phyloP scores from a whole-genome alignment of 2,113 vertebrate genomes.

The Neopipo cinnamomea region DNA sequence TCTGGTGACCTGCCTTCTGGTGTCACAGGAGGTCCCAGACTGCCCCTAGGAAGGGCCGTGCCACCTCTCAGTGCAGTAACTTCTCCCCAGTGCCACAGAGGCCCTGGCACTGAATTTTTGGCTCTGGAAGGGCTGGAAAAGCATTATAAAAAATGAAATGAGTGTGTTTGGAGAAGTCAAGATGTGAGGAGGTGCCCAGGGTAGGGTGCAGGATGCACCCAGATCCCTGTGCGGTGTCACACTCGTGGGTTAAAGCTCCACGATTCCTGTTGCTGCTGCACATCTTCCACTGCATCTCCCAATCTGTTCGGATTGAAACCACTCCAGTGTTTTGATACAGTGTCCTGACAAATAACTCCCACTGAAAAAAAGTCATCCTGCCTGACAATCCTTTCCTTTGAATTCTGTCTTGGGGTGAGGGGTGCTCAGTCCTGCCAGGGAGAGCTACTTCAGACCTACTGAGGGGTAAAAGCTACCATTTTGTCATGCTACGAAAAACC shows the following conservation, averaged over 20 bases:
- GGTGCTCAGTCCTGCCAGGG: neutral
- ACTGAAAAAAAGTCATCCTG: neutral
- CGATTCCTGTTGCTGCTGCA: accelerated
- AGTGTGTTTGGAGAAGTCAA: neutral
- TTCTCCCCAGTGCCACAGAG: neutral
- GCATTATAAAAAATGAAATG: neutral
- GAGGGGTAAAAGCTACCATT: neutral
- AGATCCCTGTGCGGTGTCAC: neutral
- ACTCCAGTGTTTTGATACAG: neutral
- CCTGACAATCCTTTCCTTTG: neutral
- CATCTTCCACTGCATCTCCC: neutral
- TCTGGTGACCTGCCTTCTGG: neutral
- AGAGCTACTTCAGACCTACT: neutral
- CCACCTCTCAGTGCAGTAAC: neutral
- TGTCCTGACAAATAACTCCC: neutral
- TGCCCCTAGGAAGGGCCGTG: neutral
- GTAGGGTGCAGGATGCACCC: neutral
- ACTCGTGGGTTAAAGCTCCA: neutral
- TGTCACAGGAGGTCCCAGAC: neutral
- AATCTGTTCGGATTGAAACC: accelerated
- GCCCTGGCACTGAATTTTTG: neutral
- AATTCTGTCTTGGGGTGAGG: neutral
- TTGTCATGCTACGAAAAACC: neutral
- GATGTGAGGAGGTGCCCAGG: neutral
- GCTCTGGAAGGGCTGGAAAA: neutral